phyloP scores from a whole-genome alignment of 2,113 vertebrate species.

The Holacanthus passer region DNA sequence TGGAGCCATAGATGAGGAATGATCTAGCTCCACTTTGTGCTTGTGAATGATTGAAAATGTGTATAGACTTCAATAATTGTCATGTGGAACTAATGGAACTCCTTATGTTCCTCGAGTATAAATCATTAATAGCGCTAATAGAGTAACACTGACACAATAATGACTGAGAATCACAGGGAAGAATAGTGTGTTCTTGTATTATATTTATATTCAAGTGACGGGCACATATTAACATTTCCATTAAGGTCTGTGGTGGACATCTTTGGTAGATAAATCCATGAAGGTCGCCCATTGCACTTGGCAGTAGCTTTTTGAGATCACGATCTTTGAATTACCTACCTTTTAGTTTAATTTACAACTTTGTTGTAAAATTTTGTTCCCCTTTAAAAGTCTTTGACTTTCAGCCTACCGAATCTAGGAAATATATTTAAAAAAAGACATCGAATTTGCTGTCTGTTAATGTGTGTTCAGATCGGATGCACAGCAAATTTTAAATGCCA shows the following conservation, averaged over 20 bases:
- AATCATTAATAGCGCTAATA: conserved; percentile 59
- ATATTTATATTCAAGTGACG: not conserved
- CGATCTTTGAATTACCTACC: not conserved
- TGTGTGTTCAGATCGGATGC: not conserved
- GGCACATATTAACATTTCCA: not conserved
- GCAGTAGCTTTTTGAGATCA: not conserved
- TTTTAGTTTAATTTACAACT: too few species aligned
- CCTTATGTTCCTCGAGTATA: conserved; percentile 56
- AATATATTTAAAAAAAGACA: too few species aligned
- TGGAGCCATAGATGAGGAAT: conserved; percentile 38
- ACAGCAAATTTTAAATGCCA: not conserved
- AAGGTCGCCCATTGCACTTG: not conserved
- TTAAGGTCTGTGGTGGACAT: not conserved
- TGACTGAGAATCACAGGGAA: not conserved
- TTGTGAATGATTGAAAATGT: conserved; percentile 44
- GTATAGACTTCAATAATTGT: conserved; percentile 69
- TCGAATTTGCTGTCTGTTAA: too few species aligned
- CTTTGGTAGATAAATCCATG: not conserved
- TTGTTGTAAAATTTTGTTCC: not conserved
- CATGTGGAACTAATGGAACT: conserved; percentile 61
- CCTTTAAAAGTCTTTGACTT: not conserved
- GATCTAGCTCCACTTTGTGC: conserved; percentile 4
- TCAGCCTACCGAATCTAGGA: too few species aligned
- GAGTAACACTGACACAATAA: conserved; percentile 52
- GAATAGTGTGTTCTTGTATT: not conserved